Conservation (phyloP, 2,888 invertebrate genomes). For the Petrolisthes cinctipes region DNA sequence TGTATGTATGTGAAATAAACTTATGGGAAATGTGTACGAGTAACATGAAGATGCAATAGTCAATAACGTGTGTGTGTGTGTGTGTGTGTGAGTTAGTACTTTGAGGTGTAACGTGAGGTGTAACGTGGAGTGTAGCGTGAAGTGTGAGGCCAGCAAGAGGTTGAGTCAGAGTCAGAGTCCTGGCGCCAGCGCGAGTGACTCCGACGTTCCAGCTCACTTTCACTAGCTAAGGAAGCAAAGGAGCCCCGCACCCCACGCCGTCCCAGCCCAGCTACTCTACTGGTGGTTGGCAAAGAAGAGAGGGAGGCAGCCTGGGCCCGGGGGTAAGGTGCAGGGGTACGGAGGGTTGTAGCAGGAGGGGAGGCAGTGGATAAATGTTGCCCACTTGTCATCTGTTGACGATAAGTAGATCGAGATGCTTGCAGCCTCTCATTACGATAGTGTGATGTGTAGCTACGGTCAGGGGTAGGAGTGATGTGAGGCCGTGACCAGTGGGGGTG, state of each 20-base stretch:
- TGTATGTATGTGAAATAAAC: background rate
- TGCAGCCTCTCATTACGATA: conserved; percentile 19
- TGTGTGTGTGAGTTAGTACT: background rate
- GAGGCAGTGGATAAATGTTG: conserved; percentile 41
- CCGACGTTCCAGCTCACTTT: conserved; percentile 37
- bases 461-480: conserved; percentile 20
- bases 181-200: conserved; percentile 28
- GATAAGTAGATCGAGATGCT: conserved; percentile 31
- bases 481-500: conserved; percentile 31
- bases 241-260: conserved; percentile 25
- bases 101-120: background rate
- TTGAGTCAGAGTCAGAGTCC: conserved; percentile 46
- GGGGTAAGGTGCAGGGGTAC: conserved; percentile 27
- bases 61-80: background rate
- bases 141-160: conserved; percentile 23
- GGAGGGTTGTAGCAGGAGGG: background rate
- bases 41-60: background rate
- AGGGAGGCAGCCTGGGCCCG: conserved; percentile 53
- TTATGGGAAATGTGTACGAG: background rate
- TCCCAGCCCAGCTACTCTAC: conserved; percentile 7
- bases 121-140: background rate
- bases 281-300: conserved; percentile 32
- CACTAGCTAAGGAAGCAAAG: conserved; percentile 44
- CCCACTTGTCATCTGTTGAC: conserved; percentile 29
- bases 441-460: conserved; percentile 25